Evolutionary conservation across 1,140 invertebrate species (phyloP), one percentile per base, ranked within the genome.

Genomic region (Drosophila pachea): DNA sequence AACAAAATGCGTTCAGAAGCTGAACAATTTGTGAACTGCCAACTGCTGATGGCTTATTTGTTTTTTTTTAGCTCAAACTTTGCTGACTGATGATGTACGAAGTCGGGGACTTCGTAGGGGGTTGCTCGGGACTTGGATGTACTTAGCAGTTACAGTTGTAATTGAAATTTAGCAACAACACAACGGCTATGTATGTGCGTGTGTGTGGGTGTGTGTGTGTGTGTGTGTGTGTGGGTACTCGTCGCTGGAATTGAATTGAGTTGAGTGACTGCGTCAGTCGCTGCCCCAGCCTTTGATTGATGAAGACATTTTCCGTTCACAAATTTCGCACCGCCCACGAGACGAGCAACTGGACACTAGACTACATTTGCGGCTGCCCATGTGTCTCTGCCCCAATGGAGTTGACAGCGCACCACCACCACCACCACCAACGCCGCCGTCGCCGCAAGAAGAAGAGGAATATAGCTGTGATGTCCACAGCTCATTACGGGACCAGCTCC

Each of bases 161-260:
- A 83, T 84, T 83, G 79, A 86, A 84, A 84, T 84, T 83, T 84
- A 79, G 81, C 79, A 79, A 70, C 78, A 83, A 84, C 12, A 84
- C 58, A 56, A 50, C 49, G 42, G 11, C 1, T 22, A 3, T 22
- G 22, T 22, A 3, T 22, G 22, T 22, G 22, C 3, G 22, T 22
- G 22, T 22, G 22, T 22, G 22, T 22, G 22, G 1, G 22, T 22
- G 22, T 22, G 22, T 22, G 22, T 22, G 22, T 22, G 22, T 22
- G 22, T 22, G 22, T 2, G 31, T 45, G 29, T 14, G 8, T 31
- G 5, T 49, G 29, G 40, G 49, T 42, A 59, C 60, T 63, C 59
- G 67, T 76, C 55, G 73, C 54, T 84, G 73, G 50, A 84, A 84
- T 84, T 86, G 76, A 84, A 84, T 84, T 76, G 77, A 75, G 73